Evolutionary conservation across 2,797 vertebrate species (phyloP).

Genomic region (Steatocranus sp.): DNA sequence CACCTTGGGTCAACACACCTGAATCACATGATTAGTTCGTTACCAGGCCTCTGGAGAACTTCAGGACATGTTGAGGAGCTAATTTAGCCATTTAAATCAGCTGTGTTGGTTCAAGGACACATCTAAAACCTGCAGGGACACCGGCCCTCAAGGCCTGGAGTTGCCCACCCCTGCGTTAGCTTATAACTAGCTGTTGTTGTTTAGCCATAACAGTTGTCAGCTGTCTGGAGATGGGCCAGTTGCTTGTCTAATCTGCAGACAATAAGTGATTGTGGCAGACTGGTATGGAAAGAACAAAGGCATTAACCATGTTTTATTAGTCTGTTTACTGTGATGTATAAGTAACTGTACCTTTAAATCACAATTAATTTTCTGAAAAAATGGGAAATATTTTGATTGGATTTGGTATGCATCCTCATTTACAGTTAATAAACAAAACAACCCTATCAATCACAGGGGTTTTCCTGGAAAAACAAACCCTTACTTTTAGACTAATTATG

Average conservation of each 20-base stretch:
- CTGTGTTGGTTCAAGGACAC: rapidly evolving
- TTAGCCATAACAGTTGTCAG: not conserved
- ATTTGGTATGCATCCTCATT: not conserved
- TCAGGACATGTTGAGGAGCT: not conserved
- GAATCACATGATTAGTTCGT: rapidly evolving
- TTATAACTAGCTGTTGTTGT: not conserved
- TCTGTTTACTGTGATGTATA: not conserved
- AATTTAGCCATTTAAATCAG: not conserved
- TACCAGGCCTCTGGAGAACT: rapidly evolving
- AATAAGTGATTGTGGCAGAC: not conserved
- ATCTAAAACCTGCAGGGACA: not conserved
- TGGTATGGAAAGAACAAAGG: rapidly evolving
- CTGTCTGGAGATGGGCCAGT: not conserved
- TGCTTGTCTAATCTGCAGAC: not conserved
- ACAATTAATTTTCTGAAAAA: not conserved
- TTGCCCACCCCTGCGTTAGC: not conserved
- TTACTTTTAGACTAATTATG: not conserved
- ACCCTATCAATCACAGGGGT: not conserved
- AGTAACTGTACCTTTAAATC: not conserved
- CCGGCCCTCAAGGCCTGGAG: not conserved
- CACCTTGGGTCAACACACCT: rapidly evolving
- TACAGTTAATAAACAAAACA: not conserved
- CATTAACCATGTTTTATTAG: not conserved
- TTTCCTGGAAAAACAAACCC: not conserved
- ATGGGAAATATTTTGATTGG: not conserved